Conservation (phyloP, 2,888 invertebrate species). For the Eristalis tenax region DNA sequence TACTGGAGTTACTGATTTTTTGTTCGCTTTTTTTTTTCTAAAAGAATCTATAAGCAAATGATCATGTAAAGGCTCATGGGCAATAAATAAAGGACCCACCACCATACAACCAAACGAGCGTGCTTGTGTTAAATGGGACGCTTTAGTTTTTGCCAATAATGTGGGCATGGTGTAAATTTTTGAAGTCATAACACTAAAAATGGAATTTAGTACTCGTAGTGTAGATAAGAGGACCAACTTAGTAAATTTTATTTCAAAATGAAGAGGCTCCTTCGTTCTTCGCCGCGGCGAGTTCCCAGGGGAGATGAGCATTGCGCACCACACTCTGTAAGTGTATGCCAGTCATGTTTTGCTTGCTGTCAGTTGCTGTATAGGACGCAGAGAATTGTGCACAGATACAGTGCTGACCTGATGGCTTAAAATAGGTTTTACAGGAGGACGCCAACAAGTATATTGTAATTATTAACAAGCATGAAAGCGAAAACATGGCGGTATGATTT, state of each 20-base stretch:
- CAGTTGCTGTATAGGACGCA: neutral
- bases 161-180: neutral
- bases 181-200: neutral
- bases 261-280: neutral
- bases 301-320: neutral
- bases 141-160: neutral
- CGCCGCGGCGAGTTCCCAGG: neutral
- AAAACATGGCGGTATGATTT: neutral
- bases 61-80: neutral
- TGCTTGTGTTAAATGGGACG: neutral
- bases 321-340: neutral
- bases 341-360: neutral
- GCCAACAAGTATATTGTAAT: neutral
- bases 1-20: too few species aligned
- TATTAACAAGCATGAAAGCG: constrained; percentile 1
- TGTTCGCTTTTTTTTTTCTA: neutral
- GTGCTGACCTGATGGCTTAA: neutral
- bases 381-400: neutral
- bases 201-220: neutral
- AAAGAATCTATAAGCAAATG: neutral
- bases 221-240: neutral
- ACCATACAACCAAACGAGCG: neutral
- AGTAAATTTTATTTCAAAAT: neutral
- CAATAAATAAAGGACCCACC: neutral
- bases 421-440: neutral